Evolutionary conservation across 2,888 invertebrate genomes (phyloP).

Genomic region (Dorcus hopei): DNA sequence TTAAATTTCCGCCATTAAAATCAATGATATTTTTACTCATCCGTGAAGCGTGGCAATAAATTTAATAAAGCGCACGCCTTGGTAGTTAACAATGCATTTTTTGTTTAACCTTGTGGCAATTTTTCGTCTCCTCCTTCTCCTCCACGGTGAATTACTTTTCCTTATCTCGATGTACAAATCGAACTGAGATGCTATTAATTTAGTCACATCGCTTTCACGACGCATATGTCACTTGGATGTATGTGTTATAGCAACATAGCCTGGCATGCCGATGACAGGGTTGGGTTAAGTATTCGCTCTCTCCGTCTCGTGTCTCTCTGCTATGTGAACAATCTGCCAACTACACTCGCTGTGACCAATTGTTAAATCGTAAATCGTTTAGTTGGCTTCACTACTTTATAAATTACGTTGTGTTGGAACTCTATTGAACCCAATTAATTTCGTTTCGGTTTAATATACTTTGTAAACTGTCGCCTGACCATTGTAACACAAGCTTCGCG

Average conservation of each 20-base stretch:
- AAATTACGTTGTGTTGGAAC: slow-evolving; percentile 7
- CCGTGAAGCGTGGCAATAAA: slow-evolving; percentile 15
- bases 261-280: slow-evolving; percentile 4
- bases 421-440: slow-evolving; percentile 15
- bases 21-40: slow-evolving; percentile 7
- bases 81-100: slow-evolving; percentile 18
- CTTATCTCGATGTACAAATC: not conserved
- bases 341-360: slow-evolving; percentile 21
- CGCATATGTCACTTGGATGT: not conserved
- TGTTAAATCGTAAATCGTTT: slow-evolving; percentile 23
- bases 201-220: not conserved
- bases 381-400: slow-evolving; percentile 13
- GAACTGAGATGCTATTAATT: not conserved
- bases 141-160: not conserved
- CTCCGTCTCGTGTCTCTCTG: not conserved
- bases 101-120: slow-evolving; percentile 15
- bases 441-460: not conserved
- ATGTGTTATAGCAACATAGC: not conserved
- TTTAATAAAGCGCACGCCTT: slow-evolving; percentile 19
- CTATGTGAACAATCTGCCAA: slow-evolving; percentile 15
- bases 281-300: slow-evolving; percentile 6
- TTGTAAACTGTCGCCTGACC: not conserved
- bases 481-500: too few relatives aligned
- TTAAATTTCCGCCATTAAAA: too few relatives aligned
- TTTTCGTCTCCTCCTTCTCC: too few relatives aligned